A percentile compares a stretch with the other conserved stretches of the same genome.
phyloP scores from a whole-genome alignment of 2,888 invertebrate species.

The Cylloceria caligata region DNA sequence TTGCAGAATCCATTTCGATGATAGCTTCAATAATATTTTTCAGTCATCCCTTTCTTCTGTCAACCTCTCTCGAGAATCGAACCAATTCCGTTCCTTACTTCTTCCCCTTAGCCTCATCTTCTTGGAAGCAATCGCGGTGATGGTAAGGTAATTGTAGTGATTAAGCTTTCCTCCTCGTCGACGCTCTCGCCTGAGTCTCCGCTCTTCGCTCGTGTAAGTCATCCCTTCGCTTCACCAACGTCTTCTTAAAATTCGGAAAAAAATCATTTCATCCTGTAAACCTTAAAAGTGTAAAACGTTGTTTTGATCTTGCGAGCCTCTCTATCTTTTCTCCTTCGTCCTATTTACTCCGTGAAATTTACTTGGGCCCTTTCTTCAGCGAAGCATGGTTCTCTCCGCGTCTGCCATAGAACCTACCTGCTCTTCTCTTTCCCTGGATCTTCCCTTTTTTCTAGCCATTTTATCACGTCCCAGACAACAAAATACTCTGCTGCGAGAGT shows the following conservation, averaged over 20 bases:
- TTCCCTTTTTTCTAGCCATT: slow-evolving; percentile 6
- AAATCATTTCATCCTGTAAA: slow-evolving; percentile 69
- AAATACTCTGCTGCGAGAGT: background rate
- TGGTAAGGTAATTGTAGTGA: slow-evolving; percentile 82
- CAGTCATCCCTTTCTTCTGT: slow-evolving; percentile 23
- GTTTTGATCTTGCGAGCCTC: slow-evolving; percentile 1
- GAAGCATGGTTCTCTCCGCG: background rate
- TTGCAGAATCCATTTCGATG: background rate
- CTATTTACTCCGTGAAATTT: slow-evolving; percentile 43
- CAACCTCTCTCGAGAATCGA: slow-evolving; percentile 71
- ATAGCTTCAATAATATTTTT: slow-evolving; percentile 23
- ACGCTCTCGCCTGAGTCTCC: slow-evolving; percentile 54
- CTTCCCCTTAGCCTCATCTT: slow-evolving; percentile 33
- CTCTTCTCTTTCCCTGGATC: slow-evolving; percentile 27
- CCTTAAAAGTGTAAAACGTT: slow-evolving; percentile 9
- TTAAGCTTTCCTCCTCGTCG: slow-evolving; percentile 76
- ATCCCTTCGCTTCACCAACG: slow-evolving; percentile 64
- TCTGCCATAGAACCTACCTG: slow-evolving; percentile 10
- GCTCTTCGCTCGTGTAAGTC: slow-evolving; percentile 48
- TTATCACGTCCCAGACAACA: background rate
- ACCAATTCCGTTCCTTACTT: slow-evolving; percentile 70
- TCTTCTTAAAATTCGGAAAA: slow-evolving; percentile 72
- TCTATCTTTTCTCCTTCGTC: slow-evolving; percentile 6
- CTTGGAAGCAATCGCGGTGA: slow-evolving; percentile 72
- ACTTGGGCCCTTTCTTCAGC: slow-evolving; percentile 5